A percentile compares a stretch with the other conserved stretches of the same genome.
Evolutionary conservation across 2,797 vertebrate genomes (phyloP).

Genomic region (Poeciliopsis gracilis): DNA sequence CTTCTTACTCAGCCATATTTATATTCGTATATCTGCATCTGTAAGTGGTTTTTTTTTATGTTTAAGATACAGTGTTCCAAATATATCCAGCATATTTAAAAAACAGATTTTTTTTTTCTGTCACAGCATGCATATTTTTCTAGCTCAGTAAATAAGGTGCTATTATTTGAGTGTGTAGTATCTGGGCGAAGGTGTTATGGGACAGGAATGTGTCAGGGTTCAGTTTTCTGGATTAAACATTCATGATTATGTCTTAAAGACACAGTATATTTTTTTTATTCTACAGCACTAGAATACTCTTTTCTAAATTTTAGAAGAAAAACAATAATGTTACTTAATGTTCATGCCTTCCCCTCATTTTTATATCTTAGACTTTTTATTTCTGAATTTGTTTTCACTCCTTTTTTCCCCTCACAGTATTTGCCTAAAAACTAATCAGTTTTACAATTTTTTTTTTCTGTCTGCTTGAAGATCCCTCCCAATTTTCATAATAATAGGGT

Average conservation of each 20-base stretch:
- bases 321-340: constrained; percentile 52
- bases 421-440: neutral
- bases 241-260: too few relatives aligned
- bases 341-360: constrained; percentile 37
- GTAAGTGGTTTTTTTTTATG: constrained; percentile 7
- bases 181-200: constrained; percentile 5
- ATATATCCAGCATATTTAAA: constrained; percentile 40
- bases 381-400: constrained; percentile 1
- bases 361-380: constrained; percentile 42
- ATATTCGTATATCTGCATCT: constrained; percentile 19
- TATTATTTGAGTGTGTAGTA: constrained; percentile 17
- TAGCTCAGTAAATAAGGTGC: constrained; percentile 25
- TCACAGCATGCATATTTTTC: constrained; percentile 28
- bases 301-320: constrained; percentile 2
- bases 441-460: neutral
- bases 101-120: constrained; percentile 24
- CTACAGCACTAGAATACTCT: too few relatives aligned
- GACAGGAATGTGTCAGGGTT: neutral
- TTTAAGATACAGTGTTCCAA: constrained; percentile 32
- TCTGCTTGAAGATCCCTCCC: neutral
- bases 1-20: constrained; percentile 7
- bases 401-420: neutral
- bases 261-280: too few relatives aligned
- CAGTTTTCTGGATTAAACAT: too few relatives aligned
- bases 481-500: neutral